Percentiles rank a stretch among this genome's conserved stretches.
Conservation (phyloP, 2,797 vertebrate genomes). For the Crypturellus tataupa region DNA sequence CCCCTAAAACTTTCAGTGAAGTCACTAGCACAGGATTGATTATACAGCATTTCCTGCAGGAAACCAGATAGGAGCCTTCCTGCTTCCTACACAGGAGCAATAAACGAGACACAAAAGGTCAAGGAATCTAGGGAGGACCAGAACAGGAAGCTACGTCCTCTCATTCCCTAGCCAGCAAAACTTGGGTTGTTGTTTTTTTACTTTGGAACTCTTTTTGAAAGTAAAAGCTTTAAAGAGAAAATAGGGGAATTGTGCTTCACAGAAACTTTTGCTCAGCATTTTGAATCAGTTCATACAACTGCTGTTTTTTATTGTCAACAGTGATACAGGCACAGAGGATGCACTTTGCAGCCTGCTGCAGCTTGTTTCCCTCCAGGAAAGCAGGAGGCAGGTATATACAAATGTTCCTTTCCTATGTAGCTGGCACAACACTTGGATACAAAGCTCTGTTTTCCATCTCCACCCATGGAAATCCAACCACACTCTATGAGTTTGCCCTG, state of each 20-base stretch:
- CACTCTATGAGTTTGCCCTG: not conserved
- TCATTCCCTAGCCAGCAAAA: not conserved
- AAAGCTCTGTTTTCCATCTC: not conserved
- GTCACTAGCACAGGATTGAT: not conserved
- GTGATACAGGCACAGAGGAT: not conserved
- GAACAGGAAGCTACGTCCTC: not conserved
- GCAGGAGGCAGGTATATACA: not conserved
- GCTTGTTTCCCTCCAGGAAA: not conserved
- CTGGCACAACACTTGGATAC: not conserved
- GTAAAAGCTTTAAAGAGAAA: not conserved
- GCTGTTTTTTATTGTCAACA: not conserved
- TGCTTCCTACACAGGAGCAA: not conserved
- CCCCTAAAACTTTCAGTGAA: not conserved
- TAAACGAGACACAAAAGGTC: not conserved
- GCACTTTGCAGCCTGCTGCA: not conserved
- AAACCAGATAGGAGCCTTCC: slow-evolving; percentile 36
- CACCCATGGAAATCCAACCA: not conserved
- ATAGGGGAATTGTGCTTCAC: not conserved
- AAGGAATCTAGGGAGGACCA: not conserved
- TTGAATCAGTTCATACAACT: not conserved
- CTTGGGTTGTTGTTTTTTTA: not conserved
- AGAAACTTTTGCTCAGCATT: not conserved
- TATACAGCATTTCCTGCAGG: not conserved
- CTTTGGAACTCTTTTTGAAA: not conserved
- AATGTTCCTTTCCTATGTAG: not conserved